phyloP scores from a whole-genome alignment of 1,140 invertebrate species.

The Alviniconcha marisindica region DNA sequence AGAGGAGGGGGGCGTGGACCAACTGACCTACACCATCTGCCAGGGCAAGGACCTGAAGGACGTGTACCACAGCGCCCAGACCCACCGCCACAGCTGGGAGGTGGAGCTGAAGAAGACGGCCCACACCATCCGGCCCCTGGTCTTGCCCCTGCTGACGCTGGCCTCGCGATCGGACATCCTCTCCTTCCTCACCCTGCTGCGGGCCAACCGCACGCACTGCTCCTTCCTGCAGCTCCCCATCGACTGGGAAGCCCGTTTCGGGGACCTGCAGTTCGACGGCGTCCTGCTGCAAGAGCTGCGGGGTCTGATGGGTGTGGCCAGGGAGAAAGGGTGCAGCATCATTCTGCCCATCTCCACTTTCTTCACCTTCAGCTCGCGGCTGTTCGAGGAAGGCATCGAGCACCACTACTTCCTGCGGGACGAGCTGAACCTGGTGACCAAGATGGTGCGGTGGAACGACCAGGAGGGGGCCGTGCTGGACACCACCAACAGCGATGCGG shows the following conservation, averaged over 20 bases:
- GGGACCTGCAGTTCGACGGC: constrained; percentile 42
- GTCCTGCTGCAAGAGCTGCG: constrained; percentile 31
- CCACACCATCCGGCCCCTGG: constrained; percentile 37
- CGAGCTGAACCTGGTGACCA: constrained; percentile 48
- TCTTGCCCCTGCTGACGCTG: constrained; percentile 43
- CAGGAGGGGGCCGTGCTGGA: constrained; percentile 54
- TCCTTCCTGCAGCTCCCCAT: constrained; percentile 45
- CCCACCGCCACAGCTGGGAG: constrained; percentile 44
- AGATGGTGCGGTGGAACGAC: constrained; percentile 49
- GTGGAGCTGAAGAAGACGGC: constrained; percentile 34
- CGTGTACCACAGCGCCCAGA: constrained; percentile 37
- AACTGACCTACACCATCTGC: constrained; percentile 52
- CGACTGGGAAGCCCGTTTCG: constrained; percentile 49
- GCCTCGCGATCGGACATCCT: constrained; percentile 26
- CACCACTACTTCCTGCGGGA: constrained; percentile 51
- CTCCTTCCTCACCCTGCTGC: constrained; percentile 31
- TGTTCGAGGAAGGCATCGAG: constrained; percentile 47
- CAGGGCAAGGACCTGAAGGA: constrained; percentile 42
- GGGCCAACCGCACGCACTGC: constrained; percentile 32
- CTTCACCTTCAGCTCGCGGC: constrained; percentile 52
- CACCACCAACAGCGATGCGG: constrained; percentile 48
- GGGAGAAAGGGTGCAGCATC: constrained; percentile 32
- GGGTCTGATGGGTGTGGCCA: constrained; percentile 30
- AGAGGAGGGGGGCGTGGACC: background rate
- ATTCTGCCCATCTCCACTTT: constrained; percentile 52